Evolutionary conservation across 2,888 invertebrate genomes (phyloP), one percentile per base, ranked within the genome.

Genomic region (Phortica okadai): DNA sequence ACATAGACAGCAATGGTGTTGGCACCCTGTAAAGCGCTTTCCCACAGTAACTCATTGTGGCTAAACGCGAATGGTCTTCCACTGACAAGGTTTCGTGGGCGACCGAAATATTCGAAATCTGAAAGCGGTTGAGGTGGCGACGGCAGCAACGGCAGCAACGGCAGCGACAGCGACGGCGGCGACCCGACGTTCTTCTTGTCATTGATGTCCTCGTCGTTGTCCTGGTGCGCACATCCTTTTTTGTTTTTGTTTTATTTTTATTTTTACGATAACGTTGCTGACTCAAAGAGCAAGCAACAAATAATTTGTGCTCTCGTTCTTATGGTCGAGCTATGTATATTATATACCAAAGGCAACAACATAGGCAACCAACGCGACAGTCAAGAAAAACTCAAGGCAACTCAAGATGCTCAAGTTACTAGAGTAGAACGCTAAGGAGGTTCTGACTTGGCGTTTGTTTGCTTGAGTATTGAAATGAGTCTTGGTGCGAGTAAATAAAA

Each of bases 61-160:
- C 74, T 66, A 74, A 50, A 66, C 74, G 54, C 74, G 74, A 74
- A 74, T 74, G 74, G 66, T 66, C 74, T 74, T 66, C 74, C 74
- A 66, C 66, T 74, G 74, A 74, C 74, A 74, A 74, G 54, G 66
- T 66, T 66, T 74, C 64, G 74, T 66, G 74, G 74, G 66, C 50
- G 66, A 66, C 74, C 74, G 33, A 74, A 66, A 56, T 74, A 66
- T 74, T 62, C 66, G 54, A 66, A 41, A 74, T 66, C 50, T 45
- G 54, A 66, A 14, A 54, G 74, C 66, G 25, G 56, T 45, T 45
- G 21, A 42, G 14, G 41, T 41, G 11, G 45, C n/a, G 16, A 44
- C 42, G 14, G 41, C n/a, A 8, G 11, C 42, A 41, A n/a, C 66
- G 41, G n/a, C 14, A n/a, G 66, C 56, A 8, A 5, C 56, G 56